phyloP scores from a whole-genome alignment of 2,113 vertebrate species.

The Atrichornis clamosus region DNA sequence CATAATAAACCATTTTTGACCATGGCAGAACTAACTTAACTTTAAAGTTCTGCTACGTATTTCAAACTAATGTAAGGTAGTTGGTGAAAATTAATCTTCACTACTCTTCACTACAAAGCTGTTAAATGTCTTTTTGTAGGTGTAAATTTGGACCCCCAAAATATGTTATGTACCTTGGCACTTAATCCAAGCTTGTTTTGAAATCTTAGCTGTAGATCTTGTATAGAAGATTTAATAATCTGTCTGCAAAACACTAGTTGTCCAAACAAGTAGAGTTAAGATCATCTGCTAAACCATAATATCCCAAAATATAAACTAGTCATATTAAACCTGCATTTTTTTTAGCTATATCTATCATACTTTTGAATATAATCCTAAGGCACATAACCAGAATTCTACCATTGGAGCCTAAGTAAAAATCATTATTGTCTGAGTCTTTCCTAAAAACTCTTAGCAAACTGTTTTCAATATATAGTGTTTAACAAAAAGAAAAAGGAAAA shows the following conservation, averaged over 20 bases:
- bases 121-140: background rate
- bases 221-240: background rate
- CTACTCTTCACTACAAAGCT: background rate
- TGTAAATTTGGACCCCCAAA: background rate
- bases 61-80: background rate
- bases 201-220: constrained; percentile 1
- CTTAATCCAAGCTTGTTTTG: background rate
- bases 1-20: background rate
- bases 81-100: background rate
- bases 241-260: background rate
- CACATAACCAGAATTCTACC: background rate
- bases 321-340: background rate
- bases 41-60: background rate
- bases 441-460: background rate
- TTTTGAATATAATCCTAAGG: background rate
- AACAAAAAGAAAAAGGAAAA: background rate
- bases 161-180: background rate
- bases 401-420: background rate
- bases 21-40: background rate
- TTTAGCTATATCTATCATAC: background rate
- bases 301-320: background rate
- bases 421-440: background rate
- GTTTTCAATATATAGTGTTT: background rate
- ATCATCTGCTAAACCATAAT: background rate
- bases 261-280: background rate